phyloP scores from a whole-genome alignment of 2,888 invertebrate genomes.

The Agrotis clavis region DNA sequence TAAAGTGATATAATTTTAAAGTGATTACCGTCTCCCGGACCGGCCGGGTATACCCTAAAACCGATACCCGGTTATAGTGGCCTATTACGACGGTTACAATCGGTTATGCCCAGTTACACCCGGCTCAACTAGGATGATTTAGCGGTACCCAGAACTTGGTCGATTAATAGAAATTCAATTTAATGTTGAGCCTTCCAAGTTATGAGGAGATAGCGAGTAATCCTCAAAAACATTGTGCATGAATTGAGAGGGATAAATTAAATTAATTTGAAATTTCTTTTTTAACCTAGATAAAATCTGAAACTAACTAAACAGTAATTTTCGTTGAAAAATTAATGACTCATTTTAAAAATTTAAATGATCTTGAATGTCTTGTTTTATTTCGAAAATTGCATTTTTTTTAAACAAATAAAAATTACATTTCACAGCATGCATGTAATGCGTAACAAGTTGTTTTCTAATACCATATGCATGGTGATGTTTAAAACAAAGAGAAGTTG shows the following conservation, averaged over 20 bases:
- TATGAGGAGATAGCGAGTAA: slow-evolving; percentile 4
- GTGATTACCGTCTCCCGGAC: slow-evolving; percentile 66
- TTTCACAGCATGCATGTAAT: too few species aligned
- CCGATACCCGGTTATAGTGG: slow-evolving; percentile 59
- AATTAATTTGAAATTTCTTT: background rate
- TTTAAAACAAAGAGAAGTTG: too few species aligned
- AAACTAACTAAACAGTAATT: background rate
- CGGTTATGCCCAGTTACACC: slow-evolving; percentile 67
- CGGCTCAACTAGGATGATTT: slow-evolving; percentile 72
- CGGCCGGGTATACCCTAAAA: slow-evolving; percentile 58
- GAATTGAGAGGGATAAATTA: background rate
- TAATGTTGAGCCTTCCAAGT: slow-evolving; percentile 45
- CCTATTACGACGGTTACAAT: slow-evolving; percentile 61
- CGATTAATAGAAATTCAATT: slow-evolving; percentile 77
- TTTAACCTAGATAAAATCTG: background rate
- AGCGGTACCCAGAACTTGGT: slow-evolving; percentile 69
- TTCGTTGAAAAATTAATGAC: background rate
- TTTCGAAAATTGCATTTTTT: too few species aligned
- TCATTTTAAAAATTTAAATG: background rate
- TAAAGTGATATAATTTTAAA: slow-evolving; percentile 68
- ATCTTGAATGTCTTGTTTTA: background rate
- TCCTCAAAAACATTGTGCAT: too few species aligned
- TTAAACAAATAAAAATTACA: too few species aligned
- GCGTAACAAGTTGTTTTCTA: too few species aligned
- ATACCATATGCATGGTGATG: too few species aligned